Evolutionary conservation across 2,113 vertebrate species (phyloP).

Genomic region (Hippopotamus amphibius): DNA sequence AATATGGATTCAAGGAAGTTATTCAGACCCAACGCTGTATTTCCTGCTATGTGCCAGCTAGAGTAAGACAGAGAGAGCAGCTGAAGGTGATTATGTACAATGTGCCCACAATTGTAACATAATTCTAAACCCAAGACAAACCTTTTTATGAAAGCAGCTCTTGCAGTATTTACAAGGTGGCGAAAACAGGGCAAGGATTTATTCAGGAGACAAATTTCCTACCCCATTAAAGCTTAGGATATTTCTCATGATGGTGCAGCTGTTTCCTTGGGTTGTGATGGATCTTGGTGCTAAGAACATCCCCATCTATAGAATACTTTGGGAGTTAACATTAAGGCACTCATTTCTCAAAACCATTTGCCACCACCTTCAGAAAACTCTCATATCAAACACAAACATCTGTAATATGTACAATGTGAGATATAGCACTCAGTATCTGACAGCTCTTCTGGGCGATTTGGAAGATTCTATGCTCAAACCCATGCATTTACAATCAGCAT

Average conservation of each 20-base stretch:
- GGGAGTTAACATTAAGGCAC: background rate
- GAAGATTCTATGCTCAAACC: background rate
- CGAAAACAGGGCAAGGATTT: background rate
- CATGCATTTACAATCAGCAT: background rate
- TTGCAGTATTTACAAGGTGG: background rate
- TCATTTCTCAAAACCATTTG: background rate
- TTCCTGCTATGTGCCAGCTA: background rate
- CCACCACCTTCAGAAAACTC: background rate
- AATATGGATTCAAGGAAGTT: background rate
- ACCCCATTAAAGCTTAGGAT: background rate
- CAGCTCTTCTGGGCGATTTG: background rate
- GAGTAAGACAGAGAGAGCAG: accelerated
- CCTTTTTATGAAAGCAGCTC: background rate
- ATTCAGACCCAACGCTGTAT: accelerated
- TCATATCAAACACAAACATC: background rate
- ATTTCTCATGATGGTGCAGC: background rate
- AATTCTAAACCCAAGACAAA: background rate
- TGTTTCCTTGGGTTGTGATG: background rate
- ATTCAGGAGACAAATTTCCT: background rate
- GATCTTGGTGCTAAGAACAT: background rate
- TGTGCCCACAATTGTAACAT: accelerated
- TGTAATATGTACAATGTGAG: background rate
- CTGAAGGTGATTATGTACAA: background rate
- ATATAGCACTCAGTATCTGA: background rate
- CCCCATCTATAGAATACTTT: background rate